Evolutionary conservation across 2,888 invertebrate genomes (phyloP), one percentile per base, ranked within the genome.

Genomic region (Neoitamus cyanurus): DNA sequence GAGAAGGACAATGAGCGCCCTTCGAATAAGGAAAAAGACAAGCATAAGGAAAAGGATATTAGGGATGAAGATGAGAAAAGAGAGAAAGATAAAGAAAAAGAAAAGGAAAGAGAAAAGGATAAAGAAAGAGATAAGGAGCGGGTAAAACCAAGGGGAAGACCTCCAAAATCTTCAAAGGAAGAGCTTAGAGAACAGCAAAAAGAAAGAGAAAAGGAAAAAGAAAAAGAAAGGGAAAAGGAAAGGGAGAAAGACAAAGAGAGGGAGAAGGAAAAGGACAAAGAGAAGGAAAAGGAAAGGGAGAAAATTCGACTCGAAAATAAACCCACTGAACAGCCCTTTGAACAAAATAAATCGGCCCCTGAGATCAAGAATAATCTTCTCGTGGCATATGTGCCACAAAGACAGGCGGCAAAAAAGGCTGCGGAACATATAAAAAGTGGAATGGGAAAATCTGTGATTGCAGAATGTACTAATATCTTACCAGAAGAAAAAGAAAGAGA

Each of bases 321-420:
- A n/a, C 13, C 25, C 1, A 68, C n/a, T 25, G 48, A 72, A 11
- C 28, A 80, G 31, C 11, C n/a, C 11, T 30, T 48, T 28, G 78
- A 85, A 25, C 69, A 78, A 80, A 77, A 11, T n/a, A 46, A 75
- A 30, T 34, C 36, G 25, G 5, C 13, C 2, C 90, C 88, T 83
- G 83, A 58, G 89, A 89, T 69, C 90, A 90, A 84, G 87, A 90
- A 92, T 86, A 91, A 91, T 87, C 94, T 94, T 88, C 93, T 95
- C 73, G 93, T 96, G 68, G 94, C 96, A 0, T 96, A 97, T 90
- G 97, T 97, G 28, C 97, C 97, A 1, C 97, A 97, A 90, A 92
- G 97, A 85, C 96, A 97, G 91, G 97, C 97, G 0, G 97, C 97
- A 11, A 97, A 97, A 90, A 97, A 97, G 90, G 97, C 97, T 0